Conservation (phyloP, 2,888 invertebrate genomes). For the Cryptocephalus moraei region DNA sequence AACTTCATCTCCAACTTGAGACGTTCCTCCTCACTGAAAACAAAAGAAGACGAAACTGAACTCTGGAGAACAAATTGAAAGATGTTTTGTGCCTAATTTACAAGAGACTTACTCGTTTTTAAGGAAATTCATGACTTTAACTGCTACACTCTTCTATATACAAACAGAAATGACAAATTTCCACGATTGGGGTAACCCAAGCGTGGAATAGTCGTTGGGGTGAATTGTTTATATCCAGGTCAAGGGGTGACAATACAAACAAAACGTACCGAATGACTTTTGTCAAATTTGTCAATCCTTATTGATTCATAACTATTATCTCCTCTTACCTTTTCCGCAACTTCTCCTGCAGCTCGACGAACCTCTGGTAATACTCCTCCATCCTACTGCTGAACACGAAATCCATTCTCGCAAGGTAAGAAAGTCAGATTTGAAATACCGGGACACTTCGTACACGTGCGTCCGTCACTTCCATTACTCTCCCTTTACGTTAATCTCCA, state of each 20-base stretch:
- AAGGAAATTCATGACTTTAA: too few species aligned
- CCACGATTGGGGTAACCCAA: neutral
- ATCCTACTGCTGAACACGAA: conserved; percentile 19
- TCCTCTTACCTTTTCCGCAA: conserved; percentile 32
- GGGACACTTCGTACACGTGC: too few species aligned
- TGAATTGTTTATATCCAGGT: neutral
- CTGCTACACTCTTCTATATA: neutral
- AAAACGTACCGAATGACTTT: conserved; percentile 6
- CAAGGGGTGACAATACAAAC: conserved; percentile 21
- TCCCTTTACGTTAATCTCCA: too few species aligned
- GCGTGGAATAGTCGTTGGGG: too few species aligned
- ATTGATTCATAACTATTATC: too few species aligned
- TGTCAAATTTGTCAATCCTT: neutral
- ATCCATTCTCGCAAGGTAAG: too few species aligned
- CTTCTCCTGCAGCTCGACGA: conserved; percentile 35
- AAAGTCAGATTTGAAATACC: too few species aligned
- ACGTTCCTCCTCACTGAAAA: conserved; percentile 44
- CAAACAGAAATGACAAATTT: too few species aligned
- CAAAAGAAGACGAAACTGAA: conserved; percentile 4
- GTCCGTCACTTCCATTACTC: too few species aligned
- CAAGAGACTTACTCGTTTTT: too few species aligned
- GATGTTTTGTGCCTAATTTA: too few species aligned
- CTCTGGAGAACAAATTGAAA: too few species aligned
- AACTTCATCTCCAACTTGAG: conserved; percentile 44
- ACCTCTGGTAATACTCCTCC: conserved; percentile 34